Evolutionary conservation across 1,140 invertebrate genomes (phyloP), one percentile per base, ranked within the genome.

Genomic region (Tenebrio molitor): DNA sequence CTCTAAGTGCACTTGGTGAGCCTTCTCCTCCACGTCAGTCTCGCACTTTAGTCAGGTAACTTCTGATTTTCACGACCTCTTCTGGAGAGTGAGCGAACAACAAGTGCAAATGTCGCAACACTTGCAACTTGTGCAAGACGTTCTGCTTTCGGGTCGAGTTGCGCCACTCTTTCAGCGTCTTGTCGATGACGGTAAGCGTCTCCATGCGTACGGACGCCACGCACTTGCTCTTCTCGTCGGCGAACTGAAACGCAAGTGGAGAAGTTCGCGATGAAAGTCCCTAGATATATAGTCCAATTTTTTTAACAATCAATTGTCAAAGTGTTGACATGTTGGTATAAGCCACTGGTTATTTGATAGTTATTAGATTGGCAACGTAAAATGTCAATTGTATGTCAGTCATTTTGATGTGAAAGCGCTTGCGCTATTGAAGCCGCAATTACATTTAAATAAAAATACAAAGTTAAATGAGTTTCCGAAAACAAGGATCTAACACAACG

Each of bases 41-140:
- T 14, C 50, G 7, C 6, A 78, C 21, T 68, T 77, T 77, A 15
- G 72, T 78, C 15, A 78, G 75, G 63, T 71, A 73, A 67, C 14
- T 65, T 12, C 72, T 10, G 19, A 78, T 74, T 10, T 21, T 14
- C 12, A 5, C 1, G n/a, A 36, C 8, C 1, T 76, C 69, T 1
- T 74, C n/a, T 10, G 78, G 74, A 14, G 53, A 69, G 64, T 81
- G 80, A 65, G 71, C 76, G 25, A 81, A 76, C 58, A 79, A 74
- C 12, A 81, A 67, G 29, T 81, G 78, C 6, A 81, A 46, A 16
- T 77, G 74, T 25, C 69, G 69, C 12, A 81, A 70, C 25, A 77
- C 67, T 44, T 73, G 76, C 10, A 81, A 53, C 44, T 76, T 77
- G 50, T 80, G 33, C 19, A 81, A 39, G 14, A 73, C 42, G 15